These are phyloP conservation scores for Aphelenchoides fujianensis DNA, from an alignment of 1,140 invertebrate genomes.

Conservation along the genomic window DNA sequence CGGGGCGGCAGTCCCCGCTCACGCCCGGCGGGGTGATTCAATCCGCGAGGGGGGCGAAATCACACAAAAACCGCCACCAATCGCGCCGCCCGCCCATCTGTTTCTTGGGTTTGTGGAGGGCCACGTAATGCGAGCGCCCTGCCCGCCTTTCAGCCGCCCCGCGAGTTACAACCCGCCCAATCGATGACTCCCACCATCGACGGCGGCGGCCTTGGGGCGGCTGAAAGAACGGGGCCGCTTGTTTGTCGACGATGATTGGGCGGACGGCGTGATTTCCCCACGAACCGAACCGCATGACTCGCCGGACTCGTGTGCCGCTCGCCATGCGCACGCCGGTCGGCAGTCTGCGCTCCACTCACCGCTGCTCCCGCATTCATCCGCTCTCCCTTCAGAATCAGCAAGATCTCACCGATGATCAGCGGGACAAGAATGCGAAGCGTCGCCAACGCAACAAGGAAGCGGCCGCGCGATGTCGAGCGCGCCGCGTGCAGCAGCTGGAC, in stretches of 20 bases:
- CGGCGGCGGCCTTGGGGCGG: background rate
- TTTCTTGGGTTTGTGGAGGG: background rate
- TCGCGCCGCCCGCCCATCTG: background rate
- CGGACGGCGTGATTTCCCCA: too few relatives aligned
- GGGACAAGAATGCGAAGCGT: background rate
- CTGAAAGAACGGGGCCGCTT: background rate
- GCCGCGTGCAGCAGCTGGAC: background rate
- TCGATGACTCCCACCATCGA: background rate
- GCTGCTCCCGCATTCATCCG: background rate
- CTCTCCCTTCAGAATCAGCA: background rate
- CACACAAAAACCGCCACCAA: background rate
- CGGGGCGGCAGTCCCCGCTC: background rate
- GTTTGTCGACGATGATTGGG: conserved; percentile 1
- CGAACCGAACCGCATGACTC: background rate
- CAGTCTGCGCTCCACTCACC: background rate
- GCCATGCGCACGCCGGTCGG: background rate
- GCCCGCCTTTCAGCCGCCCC: background rate
- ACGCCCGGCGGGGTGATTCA: conserved; percentile 1
- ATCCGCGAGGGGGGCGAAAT: background rate
- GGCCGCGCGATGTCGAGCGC: background rate
- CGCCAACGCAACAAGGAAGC: conserved; percentile 10
- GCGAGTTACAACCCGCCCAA: background rate
- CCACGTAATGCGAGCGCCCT: background rate
- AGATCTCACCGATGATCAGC: background rate
- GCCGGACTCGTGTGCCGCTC: background rate